Conservation (phyloP, 2,113 vertebrate species). For the Zosterops japonicus region DNA sequence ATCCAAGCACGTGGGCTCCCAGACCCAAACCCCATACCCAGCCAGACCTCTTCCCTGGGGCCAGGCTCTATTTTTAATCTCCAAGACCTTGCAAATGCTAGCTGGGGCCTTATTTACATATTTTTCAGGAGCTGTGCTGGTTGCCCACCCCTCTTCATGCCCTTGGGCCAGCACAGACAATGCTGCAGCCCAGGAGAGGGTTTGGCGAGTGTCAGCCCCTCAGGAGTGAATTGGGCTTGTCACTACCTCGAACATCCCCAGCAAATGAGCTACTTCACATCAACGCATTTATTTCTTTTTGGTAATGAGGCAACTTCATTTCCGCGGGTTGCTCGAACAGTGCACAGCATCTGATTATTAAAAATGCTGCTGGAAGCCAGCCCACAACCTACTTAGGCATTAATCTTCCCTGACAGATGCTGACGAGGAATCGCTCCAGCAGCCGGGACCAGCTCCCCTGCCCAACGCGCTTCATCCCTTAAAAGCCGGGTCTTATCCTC, state of each 20-base stretch:
- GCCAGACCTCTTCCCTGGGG: not conserved
- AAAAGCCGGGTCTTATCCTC: conserved; percentile 46
- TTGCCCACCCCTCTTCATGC: not conserved
- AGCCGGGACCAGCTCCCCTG: not conserved
- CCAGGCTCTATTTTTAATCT: not conserved
- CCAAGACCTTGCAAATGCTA: not conserved
- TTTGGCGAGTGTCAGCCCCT: not conserved
- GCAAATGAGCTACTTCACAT: not conserved
- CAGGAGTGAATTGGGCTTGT: not conserved
- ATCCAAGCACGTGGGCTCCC: accelerated
- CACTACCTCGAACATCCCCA: not conserved
- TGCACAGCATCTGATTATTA: conserved; percentile 33
- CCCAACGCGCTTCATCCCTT: conserved; percentile 13
- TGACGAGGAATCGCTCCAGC: conserved; percentile 37
- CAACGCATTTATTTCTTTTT: not conserved
- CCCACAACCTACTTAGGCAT: conserved; percentile 61
- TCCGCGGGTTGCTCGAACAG: not conserved
- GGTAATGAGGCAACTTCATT: not conserved
- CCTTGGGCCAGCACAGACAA: accelerated
- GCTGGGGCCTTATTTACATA: not conserved
- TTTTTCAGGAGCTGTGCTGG: not conserved
- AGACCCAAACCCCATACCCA: not conserved
- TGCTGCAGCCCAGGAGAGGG: not conserved
- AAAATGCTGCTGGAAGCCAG: conserved; percentile 50
- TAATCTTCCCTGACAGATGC: conserved; percentile 63